Percentiles rank a stretch among this genome's conserved stretches.
These are phyloP conservation scores for Myopa testacea DNA, from an alignment of 2,888 invertebrate species.

Conservation along the genomic window DNA sequence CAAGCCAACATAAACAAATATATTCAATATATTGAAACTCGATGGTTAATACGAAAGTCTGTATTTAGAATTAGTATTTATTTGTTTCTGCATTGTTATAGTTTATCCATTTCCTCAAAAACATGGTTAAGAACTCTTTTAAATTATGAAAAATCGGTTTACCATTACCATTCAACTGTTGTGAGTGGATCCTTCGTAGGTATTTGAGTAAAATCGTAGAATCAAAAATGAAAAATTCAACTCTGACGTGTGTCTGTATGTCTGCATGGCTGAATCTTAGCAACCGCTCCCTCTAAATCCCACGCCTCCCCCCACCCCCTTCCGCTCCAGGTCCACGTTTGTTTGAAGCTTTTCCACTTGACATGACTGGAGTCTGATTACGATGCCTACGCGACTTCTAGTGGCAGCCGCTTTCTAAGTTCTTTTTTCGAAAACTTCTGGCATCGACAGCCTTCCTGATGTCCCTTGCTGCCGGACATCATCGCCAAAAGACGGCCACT, in stretches of 20 bases:
- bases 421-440: slow-evolving; percentile 5
- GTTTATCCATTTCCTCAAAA: too few relatives aligned
- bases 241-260: not conserved
- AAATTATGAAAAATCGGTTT: too few relatives aligned
- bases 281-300: not conserved
- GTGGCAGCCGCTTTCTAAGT: slow-evolving; percentile 28
- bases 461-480: slow-evolving; percentile 14
- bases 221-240: not conserved
- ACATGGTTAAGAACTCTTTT: too few relatives aligned
- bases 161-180: too few relatives aligned
- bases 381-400: slow-evolving; percentile 34
- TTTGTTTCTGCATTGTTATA: too few relatives aligned
- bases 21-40: too few relatives aligned
- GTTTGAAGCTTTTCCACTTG: slow-evolving; percentile 33
- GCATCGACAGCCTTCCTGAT: slow-evolving; percentile 24
- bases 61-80: not conserved
- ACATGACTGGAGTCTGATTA: slow-evolving; percentile 23
- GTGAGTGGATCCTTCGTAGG: too few relatives aligned
- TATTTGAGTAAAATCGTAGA: too few relatives aligned
- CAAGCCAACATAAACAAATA: not conserved
- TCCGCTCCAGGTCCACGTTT: slow-evolving; percentile 21
- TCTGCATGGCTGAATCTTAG: not conserved
- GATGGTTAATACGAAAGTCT: not conserved
- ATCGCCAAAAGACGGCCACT: not conserved
- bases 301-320: not conserved